Conservation (phyloP, 2,113 vertebrate genomes). For the Crotalus viridis region DNA sequence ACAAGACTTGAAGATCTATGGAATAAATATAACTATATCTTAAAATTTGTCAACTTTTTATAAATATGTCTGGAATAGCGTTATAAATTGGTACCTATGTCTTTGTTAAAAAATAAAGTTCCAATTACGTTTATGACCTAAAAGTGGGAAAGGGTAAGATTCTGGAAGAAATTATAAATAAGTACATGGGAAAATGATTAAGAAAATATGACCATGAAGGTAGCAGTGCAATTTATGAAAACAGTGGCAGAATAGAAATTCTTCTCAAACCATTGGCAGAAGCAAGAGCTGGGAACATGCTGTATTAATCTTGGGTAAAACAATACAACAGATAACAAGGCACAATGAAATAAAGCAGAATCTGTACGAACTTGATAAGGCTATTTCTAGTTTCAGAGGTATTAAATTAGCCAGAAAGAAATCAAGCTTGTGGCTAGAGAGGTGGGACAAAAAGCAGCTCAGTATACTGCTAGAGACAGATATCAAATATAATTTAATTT, state of each 20-base stretch:
- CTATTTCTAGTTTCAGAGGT: slow-evolving; percentile 31
- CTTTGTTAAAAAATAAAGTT: neutral
- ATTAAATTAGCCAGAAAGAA: slow-evolving; percentile 52
- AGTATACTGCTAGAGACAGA: slow-evolving; percentile 21
- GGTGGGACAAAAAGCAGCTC: slow-evolving; percentile 34
- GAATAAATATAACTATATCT: neutral
- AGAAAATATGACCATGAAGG: neutral
- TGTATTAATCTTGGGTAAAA: slow-evolving; percentile 38
- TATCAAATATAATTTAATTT: slow-evolving; percentile 52
- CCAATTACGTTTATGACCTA: neutral
- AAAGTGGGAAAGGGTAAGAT: neutral
- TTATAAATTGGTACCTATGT: slow-evolving; percentile 15
- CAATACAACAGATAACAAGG: slow-evolving; percentile 47
- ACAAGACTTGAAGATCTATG: neutral
- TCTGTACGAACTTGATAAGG: slow-evolving; percentile 48
- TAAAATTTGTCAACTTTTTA: slow-evolving; percentile 24
- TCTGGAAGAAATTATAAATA: neutral
- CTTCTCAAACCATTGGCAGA: slow-evolving; percentile 11
- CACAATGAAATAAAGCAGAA: slow-evolving; percentile 49
- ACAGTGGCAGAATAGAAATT: slow-evolving; percentile 10
- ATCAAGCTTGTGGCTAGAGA: slow-evolving; percentile 20
- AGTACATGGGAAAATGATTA: slow-evolving; percentile 13
- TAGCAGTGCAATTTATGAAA: slow-evolving; percentile 39
- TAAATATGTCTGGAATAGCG: slow-evolving; percentile 17
- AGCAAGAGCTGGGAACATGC: slow-evolving; percentile 44